Evolutionary conservation across 1,140 invertebrate species (phyloP).

Genomic region (Chlorops oryzae): DNA sequence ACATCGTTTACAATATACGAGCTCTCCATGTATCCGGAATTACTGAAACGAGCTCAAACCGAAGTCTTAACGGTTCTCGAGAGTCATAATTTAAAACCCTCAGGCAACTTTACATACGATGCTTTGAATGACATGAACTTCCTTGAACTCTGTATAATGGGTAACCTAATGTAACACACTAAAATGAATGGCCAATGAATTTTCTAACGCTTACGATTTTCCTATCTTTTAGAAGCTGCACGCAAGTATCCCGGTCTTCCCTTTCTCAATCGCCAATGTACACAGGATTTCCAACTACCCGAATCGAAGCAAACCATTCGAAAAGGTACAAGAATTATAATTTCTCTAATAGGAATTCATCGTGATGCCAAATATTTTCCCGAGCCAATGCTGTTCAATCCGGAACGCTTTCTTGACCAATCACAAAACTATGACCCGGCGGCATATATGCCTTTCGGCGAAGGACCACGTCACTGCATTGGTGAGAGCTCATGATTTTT

Average conservation of each 20-base stretch:
- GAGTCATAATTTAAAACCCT: slow-evolving; percentile 27
- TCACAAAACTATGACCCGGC: slow-evolving; percentile 38
- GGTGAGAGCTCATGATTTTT: no score
- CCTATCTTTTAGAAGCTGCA: slow-evolving; percentile 49
- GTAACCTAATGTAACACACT: background rate
- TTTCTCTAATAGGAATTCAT: slow-evolving; percentile 48
- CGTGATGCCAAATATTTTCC: slow-evolving; percentile 55
- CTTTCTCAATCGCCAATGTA: slow-evolving; percentile 49
- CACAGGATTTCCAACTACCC: slow-evolving; percentile 45
- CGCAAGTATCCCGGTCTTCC: slow-evolving; percentile 57
- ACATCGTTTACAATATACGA: slow-evolving; percentile 56
- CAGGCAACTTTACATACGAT: slow-evolving; percentile 52
- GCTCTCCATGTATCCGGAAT: slow-evolving; percentile 54
- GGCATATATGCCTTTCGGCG: slow-evolving; percentile 62
- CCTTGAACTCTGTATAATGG: slow-evolving; percentile 51
- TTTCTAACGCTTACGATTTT: background rate
- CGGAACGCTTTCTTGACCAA: slow-evolving; percentile 55
- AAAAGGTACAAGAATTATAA: slow-evolving; percentile 48
- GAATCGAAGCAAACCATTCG: slow-evolving; percentile 39
- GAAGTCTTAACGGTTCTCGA: slow-evolving; percentile 53
- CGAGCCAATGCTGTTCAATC: slow-evolving; percentile 60
- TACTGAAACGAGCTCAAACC: slow-evolving; percentile 53
- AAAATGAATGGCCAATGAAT: background rate
- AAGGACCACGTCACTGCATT: slow-evolving; percentile 55
- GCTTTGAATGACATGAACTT: slow-evolving; percentile 52